Evolutionary conservation across 2,888 invertebrate genomes (phyloP).

Genomic region (Lasioglossum pauxillum): DNA sequence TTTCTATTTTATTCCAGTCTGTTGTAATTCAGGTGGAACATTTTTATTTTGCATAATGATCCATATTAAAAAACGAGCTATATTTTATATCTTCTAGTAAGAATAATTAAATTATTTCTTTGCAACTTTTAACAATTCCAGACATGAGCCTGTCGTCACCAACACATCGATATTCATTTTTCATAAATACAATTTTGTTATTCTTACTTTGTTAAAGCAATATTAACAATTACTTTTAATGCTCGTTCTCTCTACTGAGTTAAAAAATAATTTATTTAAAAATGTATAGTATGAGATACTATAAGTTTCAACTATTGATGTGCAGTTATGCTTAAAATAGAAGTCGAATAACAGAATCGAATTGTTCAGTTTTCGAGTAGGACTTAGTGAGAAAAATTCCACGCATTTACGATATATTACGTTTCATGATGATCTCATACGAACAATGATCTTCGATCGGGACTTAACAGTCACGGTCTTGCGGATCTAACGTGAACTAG

Average conservation of each 20-base stretch:
- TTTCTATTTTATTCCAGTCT: no score
- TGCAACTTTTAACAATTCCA: no score
- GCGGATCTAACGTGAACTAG: constrained; percentile 14
- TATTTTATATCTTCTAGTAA: no score
- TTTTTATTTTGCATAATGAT: no score
- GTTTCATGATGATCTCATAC: not conserved
- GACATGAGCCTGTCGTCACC: no score
- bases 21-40: no score
- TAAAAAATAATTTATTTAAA: not conserved
- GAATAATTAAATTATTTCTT: no score
- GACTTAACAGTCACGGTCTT: not conserved
- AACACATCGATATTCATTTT: no score
- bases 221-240: not conserved
- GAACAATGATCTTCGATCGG: not conserved
- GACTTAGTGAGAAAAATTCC: not conserved
- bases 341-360: not conserved
- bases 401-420: not conserved
- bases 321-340: not conserved
- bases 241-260: no score
- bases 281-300: not conserved
- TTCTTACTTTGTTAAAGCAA: not conserved
- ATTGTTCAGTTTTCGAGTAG: not conserved
- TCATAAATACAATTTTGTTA: no score
- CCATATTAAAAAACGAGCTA: no score
- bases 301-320: not conserved